A percentile compares a stretch with the other conserved stretches of the same genome.
These are phyloP conservation scores for Zaprionus taronus DNA, from an alignment of 1,140 invertebrate species.

Conservation along the genomic window DNA sequence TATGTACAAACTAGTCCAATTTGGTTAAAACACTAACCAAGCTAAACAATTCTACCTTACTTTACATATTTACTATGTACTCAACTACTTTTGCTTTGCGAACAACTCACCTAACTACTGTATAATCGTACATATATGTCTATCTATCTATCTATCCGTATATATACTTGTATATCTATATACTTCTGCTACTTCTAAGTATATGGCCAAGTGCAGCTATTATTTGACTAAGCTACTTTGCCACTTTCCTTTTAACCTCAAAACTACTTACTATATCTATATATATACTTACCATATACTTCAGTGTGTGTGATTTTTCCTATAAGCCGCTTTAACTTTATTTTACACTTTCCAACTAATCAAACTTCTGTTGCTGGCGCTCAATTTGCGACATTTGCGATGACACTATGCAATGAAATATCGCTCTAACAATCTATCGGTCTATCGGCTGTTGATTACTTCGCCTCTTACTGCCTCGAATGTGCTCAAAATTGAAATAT, in stretches of 20 bases:
- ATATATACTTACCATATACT: conserved; percentile 2
- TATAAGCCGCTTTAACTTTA: conserved; percentile 8
- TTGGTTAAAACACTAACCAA: conserved; percentile 20
- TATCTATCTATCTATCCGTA: conserved; percentile 13
- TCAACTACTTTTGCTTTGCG: conserved; percentile 38
- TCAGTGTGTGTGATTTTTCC: no score
- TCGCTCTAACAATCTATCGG: neutral
- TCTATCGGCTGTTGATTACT: neutral
- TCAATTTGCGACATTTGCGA: neutral
- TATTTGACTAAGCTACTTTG: conserved; percentile 21
- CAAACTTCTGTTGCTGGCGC: neutral
- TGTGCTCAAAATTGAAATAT: conserved; percentile 4
- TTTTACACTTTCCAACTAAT: conserved; percentile 19
- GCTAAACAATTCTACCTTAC: neutral
- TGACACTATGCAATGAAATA: conserved; percentile 23
- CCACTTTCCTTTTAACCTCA: conserved; percentile 21
- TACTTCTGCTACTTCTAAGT: conserved; percentile 16
- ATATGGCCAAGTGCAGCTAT: conserved; percentile 11
- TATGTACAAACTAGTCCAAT: conserved; percentile 22
- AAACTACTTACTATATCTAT: neutral
- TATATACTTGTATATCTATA: conserved; percentile 17
- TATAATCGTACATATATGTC: conserved; percentile 13
- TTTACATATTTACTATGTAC: conserved; percentile 19
- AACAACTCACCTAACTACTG: conserved; percentile 29
- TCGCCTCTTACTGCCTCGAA: neutral